Conservation (phyloP, 1,140 invertebrate genomes). For the Magallana angulata region DNA sequence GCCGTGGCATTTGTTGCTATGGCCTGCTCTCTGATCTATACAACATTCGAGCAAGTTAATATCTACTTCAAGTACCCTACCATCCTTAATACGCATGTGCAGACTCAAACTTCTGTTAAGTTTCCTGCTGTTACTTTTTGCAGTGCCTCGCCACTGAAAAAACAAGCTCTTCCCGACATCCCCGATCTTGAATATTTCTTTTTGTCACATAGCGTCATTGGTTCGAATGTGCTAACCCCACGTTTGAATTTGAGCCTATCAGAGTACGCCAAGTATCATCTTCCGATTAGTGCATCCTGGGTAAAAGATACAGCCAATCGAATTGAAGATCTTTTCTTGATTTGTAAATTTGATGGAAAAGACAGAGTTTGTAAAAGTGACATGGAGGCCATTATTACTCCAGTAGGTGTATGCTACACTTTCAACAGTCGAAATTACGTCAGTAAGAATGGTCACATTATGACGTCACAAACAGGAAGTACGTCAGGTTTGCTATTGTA, state of each 20-base stretch:
- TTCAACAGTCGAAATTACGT: slow-evolving; percentile 41
- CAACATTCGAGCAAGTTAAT: background rate
- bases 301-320: background rate
- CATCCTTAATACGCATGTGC: slow-evolving; percentile 29
- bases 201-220: slow-evolving; percentile 38
- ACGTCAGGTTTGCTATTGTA: slow-evolving; percentile 41
- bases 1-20: slow-evolving; percentile 37
- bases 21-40: slow-evolving; percentile 17
- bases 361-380: background rate
- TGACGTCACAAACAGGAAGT: slow-evolving; percentile 44
- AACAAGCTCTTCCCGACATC: background rate
- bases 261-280: background rate
- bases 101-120: background rate
- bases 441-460: background rate
- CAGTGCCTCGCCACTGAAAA: slow-evolving; percentile 25
- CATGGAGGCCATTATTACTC: slow-evolving; percentile 39
- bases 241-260: background rate
- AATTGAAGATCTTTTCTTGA: background rate
- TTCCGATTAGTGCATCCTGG: slow-evolving; percentile 2
- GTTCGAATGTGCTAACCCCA: background rate
- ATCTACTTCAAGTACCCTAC: slow-evolving; percentile 40
- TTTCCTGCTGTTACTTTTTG: slow-evolving; percentile 43
- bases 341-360: background rate
- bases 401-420: slow-evolving; percentile 50
- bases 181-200: slow-evolving; percentile 13